Percentiles rank a stretch among this genome's conserved stretches.
phyloP scores from a whole-genome alignment of 1,140 invertebrate species.

The Ceratina japonica region DNA sequence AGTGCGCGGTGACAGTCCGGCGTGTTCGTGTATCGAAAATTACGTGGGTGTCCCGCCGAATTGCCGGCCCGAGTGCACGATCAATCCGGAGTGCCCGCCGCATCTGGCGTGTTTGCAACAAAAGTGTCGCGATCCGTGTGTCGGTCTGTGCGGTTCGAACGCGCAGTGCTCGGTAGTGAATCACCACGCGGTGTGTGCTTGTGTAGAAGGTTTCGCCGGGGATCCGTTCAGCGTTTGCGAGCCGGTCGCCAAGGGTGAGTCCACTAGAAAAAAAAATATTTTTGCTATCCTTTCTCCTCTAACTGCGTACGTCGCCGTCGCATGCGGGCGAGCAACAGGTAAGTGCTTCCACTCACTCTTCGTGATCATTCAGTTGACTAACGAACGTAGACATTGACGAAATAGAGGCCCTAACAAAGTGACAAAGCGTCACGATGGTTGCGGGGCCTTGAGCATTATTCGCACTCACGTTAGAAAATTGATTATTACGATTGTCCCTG shows the following conservation, averaged over 20 bases:
- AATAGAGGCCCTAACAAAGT: constrained; percentile 27
- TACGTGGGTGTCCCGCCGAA: constrained; percentile 82
- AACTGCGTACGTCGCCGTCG: constrained; percentile 38
- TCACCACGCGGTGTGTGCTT: constrained; percentile 80
- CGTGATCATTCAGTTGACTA: not conserved
- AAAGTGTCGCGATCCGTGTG: constrained; percentile 79
- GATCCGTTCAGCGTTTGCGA: constrained; percentile 82
- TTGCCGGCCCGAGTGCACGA: constrained; percentile 81
- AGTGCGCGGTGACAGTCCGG: constrained; percentile 78
- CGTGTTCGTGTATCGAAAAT: constrained; percentile 80
- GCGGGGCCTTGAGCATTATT: constrained; percentile 31
- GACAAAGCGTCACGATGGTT: constrained; percentile 35
- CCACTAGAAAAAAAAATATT: not conserved
- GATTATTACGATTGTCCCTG: constrained; percentile 21
- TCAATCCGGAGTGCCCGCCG: constrained; percentile 81
- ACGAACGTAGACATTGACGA: not conserved
- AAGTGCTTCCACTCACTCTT: constrained; percentile 65
- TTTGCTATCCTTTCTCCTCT: not conserved
- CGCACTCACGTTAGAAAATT: constrained; percentile 32
- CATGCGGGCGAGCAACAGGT: constrained; percentile 58
- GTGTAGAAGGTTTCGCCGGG: constrained; percentile 80
- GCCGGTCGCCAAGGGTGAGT: constrained; percentile 75
- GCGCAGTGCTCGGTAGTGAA: constrained; percentile 80
- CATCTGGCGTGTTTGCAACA: constrained; percentile 79
- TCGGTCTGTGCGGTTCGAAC: constrained; percentile 80